Base-by-base conservation (phyloP, 2,113 vertebrate genomes). In the Bos indicus region DNA sequence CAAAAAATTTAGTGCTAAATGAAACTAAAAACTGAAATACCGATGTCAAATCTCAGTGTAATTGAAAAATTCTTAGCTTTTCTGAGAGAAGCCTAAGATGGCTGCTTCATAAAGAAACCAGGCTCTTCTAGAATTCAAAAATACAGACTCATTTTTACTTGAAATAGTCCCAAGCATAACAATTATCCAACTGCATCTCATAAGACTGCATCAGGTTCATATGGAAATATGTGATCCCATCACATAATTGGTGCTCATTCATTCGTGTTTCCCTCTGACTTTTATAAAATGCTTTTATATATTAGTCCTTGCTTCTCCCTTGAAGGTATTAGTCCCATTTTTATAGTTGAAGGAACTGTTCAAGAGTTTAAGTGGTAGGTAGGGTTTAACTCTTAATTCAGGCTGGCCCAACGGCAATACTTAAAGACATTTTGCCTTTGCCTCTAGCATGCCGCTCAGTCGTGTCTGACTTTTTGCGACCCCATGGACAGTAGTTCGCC, bases 101-200 rank as follows among this genome's bases (percentile, higher is more conserved):
- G 80, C 56, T 94, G 28, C 67, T 94, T 94, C 59, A 43, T 89
- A 86, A 85, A 88, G 46, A 67, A 88, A 46, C 16, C 25, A 60
- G 33, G 52, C 71, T 92, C 89, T 84, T 94, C 85, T 80, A 91
- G 74, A 93, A 86, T 91, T 96, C 16, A 59, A 93, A 96, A 96
- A 57, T 62, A 93, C 4, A 71, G 54, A 64, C 33, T 92, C 48
- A 52, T 90, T 96, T 93, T 95, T 80, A 77, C 59, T 96, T 92
- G 84, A 87, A 90, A 92, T 94, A 77, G 48, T 84, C 28, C 48
- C 48, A 80, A 88, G 71, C 2, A 88, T 90, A 89, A 93, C 89
- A 90, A 90, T 95, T 59, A 97, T 43, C 81, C n/a, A 64, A 40
- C 10, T 54, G 33, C 51, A 83, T 52, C 62, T 82, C 56, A 30